Evolutionary conservation across 2,113 vertebrate species (phyloP), one percentile per base, ranked within the genome.

Genomic region (Sinocyclocheilus anshuiensis): DNA sequence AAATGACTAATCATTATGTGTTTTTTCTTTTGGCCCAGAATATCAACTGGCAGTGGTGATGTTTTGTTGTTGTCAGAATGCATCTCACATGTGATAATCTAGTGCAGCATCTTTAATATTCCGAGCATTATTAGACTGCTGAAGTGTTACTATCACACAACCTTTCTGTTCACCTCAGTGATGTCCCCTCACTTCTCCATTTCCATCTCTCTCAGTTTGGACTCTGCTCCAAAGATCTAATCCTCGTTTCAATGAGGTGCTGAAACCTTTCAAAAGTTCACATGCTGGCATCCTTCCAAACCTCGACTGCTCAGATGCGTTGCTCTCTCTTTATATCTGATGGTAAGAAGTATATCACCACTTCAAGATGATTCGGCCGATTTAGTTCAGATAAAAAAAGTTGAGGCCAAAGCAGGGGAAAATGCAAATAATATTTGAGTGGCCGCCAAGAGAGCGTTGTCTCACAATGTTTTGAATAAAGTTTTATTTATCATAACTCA

Each of bases 401-500:
- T 77, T 26, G 6, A 69, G 63, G 59, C 16, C 39, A 5, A 13
- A 82, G 39, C 20, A 18, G 45, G 74, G 75, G 24, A 61, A 81
- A 67, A 67, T 5, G 79, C 42, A 36, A 83, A 55, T 83, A 82
- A 81, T n/a, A 69, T 84, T 81, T 84, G 81, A 89, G 77, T 84
- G 77, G 65, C 83, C 83, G 79, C 83, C 79, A 89, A 85, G 48
- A 57, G 67, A 84, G 55, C 72, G 53, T 79, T 85, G 39, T 77
- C 76, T 84, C 69, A n/a, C 84, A 78, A 63, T 83, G 79, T 59
- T 83, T 50, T 22, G 65, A 83, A 88, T 88, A 83, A 59, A 45
- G n/a, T 85, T 67, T 82, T 90, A 87, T 90, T 86, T 86, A 89
- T 86, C 81, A 77, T 61, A 85, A 76, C 57, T 80, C 65, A 84